Evolutionary conservation across 2,113 vertebrate genomes (phyloP).

Genomic region (Notothenia rossii): DNA sequence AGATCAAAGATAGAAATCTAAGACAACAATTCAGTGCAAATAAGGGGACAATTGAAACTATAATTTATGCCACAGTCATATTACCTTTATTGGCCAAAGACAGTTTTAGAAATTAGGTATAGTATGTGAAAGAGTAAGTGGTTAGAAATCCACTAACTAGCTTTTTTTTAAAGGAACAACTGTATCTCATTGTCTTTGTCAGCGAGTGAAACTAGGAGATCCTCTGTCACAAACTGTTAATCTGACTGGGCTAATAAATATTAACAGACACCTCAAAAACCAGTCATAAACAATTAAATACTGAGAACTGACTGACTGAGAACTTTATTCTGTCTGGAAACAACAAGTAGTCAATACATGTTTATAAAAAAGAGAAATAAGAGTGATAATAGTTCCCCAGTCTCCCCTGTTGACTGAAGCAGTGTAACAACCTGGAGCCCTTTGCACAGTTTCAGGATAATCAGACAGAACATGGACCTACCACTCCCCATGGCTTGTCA

Average conservation of each 20-base stretch:
- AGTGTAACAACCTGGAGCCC: not conserved
- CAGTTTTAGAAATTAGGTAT: no score
- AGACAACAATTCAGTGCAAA: no score
- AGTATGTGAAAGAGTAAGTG: no score
- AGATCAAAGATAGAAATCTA: not conserved
- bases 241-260: not conserved
- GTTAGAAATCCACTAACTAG: no score
- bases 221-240: not conserved
- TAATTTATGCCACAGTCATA: no score
- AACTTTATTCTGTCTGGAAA: not conserved
- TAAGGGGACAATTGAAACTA: no score
- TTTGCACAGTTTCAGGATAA: constrained; percentile 26
- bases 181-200: not conserved
- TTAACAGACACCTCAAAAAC: not conserved
- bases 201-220: not conserved
- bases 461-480: constrained; percentile 35
- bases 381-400: not conserved
- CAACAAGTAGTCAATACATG: no score
- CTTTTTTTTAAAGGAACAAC: no score
- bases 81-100: no score
- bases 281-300: constrained; percentile 1
- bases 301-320: not conserved
- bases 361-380: not conserved
- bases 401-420: not conserved
- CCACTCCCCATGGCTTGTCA: constrained; percentile 29